Conservation (phyloP, 2,888 invertebrate genomes). For the Drosophila ezoana region DNA sequence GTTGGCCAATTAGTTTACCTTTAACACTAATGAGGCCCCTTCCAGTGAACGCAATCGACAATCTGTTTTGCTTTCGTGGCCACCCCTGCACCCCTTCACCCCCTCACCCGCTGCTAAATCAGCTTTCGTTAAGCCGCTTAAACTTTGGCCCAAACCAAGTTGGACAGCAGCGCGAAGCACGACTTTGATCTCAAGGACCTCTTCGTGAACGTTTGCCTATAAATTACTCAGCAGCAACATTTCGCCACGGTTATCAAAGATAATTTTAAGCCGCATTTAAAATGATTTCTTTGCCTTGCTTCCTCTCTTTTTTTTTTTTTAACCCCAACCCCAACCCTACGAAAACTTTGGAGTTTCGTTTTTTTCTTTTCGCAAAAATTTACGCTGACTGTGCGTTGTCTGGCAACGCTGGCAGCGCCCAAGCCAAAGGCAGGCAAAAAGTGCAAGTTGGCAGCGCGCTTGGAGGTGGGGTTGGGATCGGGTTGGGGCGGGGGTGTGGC, state of each 20-base stretch:
- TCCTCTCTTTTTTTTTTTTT: conserved; percentile 3
- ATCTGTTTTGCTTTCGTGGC: conserved; percentile 3
- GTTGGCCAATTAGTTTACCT: conserved; percentile 44
- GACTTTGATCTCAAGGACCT: conserved; percentile 72
- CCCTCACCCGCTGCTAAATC: background rate
- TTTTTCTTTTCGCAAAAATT: conserved; percentile 21
- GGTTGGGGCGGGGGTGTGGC: too few species aligned
- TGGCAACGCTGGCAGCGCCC: conserved; percentile 60
- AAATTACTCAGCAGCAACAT: conserved; percentile 73
- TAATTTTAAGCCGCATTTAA: conserved; percentile 79
- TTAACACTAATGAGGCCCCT: conserved; percentile 17
- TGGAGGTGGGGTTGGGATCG: background rate
- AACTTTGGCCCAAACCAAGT: conserved; percentile 54
- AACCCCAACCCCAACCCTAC: background rate
- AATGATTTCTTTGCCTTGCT: conserved; percentile 64
- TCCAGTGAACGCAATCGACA: background rate
- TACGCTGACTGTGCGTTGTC: conserved; percentile 75
- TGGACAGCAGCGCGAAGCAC: conserved; percentile 25
- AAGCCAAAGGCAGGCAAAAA: conserved; percentile 40
- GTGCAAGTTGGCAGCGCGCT: conserved; percentile 49
- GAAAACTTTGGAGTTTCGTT: conserved; percentile 37
- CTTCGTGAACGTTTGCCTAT: conserved; percentile 61
- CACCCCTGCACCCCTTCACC: too few species aligned
- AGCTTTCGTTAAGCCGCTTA: conserved; percentile 62
- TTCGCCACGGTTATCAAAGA: conserved; percentile 75